phyloP scores from a whole-genome alignment of 64 coral and sea anemone species.

The Porites australiensis region DNA sequence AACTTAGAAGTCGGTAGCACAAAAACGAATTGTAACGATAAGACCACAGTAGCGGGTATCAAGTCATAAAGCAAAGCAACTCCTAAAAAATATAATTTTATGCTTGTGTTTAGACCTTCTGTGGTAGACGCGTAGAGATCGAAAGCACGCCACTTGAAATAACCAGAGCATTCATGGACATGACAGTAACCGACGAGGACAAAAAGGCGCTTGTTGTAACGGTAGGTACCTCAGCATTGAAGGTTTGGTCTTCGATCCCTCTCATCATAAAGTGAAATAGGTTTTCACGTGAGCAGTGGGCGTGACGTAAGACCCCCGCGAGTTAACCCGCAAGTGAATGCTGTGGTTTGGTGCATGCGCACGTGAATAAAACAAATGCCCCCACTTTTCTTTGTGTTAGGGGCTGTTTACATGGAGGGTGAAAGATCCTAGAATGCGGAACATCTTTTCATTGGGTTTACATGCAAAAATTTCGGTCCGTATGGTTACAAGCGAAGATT shows the following conservation, averaged over 20 bases:
- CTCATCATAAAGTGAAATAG: neutral
- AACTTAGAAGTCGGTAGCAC: too few species aligned
- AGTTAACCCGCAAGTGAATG: too few species aligned
- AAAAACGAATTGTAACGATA: too few species aligned
- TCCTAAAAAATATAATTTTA: too few species aligned
- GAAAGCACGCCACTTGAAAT: slow-evolving; percentile 86
- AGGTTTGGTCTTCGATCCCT: too few species aligned
- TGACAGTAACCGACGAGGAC: slow-evolving; percentile 46
- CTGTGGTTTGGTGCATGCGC: too few species aligned
- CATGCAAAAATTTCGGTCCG: too few species aligned
- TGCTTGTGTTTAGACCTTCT: slow-evolving; percentile 70
- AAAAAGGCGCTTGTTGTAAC: slow-evolving; percentile 59
- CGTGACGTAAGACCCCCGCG: too few species aligned
- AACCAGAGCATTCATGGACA: slow-evolving; percentile 32
- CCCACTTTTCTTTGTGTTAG: too few species aligned
- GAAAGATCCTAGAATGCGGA: neutral
- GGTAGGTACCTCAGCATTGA: slow-evolving; percentile 19
- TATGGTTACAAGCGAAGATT: too few species aligned
- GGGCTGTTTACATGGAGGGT: neutral
- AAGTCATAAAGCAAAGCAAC: neutral
- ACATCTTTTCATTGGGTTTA: neutral
- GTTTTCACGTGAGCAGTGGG: neutral
- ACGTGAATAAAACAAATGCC: too few species aligned
- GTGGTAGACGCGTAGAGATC: slow-evolving; percentile 79
- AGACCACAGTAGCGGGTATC: too few species aligned